These are phyloP conservation scores for Leucophora obtusa DNA, from an alignment of 2,888 invertebrate species.

Conservation along the genomic window DNA sequence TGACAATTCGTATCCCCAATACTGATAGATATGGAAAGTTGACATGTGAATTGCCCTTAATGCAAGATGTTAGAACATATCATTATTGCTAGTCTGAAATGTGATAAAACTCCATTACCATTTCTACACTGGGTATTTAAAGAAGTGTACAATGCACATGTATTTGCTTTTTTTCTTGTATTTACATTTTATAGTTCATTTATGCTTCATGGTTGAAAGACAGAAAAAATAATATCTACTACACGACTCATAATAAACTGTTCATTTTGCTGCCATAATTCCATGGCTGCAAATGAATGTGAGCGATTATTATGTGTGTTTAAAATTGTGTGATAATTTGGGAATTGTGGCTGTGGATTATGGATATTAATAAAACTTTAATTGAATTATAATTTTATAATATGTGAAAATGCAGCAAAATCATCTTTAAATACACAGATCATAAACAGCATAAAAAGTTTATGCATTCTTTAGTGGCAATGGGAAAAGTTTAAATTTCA, in stretches of 20 bases:
- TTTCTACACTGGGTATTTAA: too few relatives aligned
- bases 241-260: background rate
- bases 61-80: too few relatives aligned
- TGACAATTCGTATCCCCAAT: too few relatives aligned
- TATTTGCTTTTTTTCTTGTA: background rate
- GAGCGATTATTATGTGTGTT: background rate
- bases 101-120: too few relatives aligned
- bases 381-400: background rate
- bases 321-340: slow-evolving; percentile 28
- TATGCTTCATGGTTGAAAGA: background rate
- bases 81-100: too few relatives aligned
- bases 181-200: background rate
- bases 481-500: too few relatives aligned
- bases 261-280: background rate
- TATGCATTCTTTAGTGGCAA: too few relatives aligned
- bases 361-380: slow-evolving; percentile 2
- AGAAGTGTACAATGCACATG: too few relatives aligned
- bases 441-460: background rate
- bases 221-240: background rate
- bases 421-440: background rate
- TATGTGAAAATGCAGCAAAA: background rate
- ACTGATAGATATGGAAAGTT: too few relatives aligned
- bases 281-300: background rate
- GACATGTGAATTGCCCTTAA: too few relatives aligned
- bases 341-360: slow-evolving; percentile 24